A percentile compares a stretch with the other conserved stretches of the same genome.
Conservation (phyloP, 2,888 invertebrate species). For the Drosophila fulvimacula region DNA sequence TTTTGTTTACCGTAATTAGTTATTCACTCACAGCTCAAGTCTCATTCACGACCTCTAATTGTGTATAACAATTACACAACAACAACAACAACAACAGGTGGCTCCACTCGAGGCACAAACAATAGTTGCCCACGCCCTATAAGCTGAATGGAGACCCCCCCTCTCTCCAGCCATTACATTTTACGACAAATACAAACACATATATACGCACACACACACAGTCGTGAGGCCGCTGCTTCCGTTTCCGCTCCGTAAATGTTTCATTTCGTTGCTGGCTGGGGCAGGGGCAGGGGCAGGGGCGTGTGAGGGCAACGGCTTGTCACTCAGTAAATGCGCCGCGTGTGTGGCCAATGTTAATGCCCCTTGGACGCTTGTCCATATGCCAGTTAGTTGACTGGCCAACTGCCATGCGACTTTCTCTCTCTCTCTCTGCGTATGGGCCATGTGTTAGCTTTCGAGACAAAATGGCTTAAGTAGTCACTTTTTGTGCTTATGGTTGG, state of each 20-base stretch:
- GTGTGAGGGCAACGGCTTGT: slow-evolving; percentile 47
- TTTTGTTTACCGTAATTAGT: slow-evolving; percentile 39
- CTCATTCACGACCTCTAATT: slow-evolving; percentile 38
- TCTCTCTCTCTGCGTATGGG: slow-evolving; percentile 32
- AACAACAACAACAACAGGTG: slow-evolving; percentile 58
- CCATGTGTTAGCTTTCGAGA: slow-evolving; percentile 76
- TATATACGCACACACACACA: slow-evolving; percentile 6
- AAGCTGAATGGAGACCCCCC: slow-evolving; percentile 26
- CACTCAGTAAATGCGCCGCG: slow-evolving; percentile 67
- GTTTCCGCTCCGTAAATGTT: slow-evolving; percentile 77
- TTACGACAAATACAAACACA: slow-evolving; percentile 52
- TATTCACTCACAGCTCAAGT: slow-evolving; percentile 22
- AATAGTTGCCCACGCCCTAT: slow-evolving; percentile 13
- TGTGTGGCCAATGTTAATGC: slow-evolving; percentile 73
- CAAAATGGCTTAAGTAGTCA: slow-evolving; percentile 81
- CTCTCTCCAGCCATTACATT: slow-evolving; percentile 48
- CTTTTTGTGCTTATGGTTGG: slow-evolving; percentile 80
- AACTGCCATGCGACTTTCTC: slow-evolving; percentile 9
- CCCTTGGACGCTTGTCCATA: slow-evolving; percentile 73
- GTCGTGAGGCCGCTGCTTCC: slow-evolving; percentile 60
- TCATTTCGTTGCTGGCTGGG: slow-evolving; percentile 63
- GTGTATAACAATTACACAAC: slow-evolving; percentile 43
- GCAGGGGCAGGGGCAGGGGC: not conserved
- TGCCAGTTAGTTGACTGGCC: slow-evolving; percentile 69
- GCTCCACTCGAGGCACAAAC: slow-evolving; percentile 14